phyloP scores from a whole-genome alignment of 2,888 invertebrate genomes.

The Amiota mariae region DNA sequence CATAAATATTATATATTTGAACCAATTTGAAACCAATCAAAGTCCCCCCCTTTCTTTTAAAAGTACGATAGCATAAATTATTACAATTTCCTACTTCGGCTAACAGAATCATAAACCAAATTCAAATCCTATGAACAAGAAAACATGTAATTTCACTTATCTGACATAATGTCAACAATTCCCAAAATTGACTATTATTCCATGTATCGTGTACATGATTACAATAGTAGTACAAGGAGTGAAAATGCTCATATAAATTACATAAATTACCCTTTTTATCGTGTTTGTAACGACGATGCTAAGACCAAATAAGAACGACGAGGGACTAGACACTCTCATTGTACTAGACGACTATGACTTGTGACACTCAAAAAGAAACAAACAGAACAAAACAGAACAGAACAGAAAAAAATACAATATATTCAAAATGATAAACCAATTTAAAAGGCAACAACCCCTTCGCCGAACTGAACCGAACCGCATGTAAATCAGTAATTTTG shows the following conservation, averaged over 20 bases:
- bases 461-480: constrained; percentile 22
- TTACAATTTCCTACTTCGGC: too few relatives aligned
- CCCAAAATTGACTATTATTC: constrained; percentile 42
- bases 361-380: constrained; percentile 10
- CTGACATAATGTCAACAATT: constrained; percentile 63
- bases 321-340: not conserved
- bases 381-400: constrained; percentile 1
- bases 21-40: too few relatives aligned
- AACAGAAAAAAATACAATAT: not conserved
- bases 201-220: constrained; percentile 17
- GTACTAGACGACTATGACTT: constrained; percentile 3
- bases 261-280: constrained; percentile 52
- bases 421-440: constrained; percentile 36
- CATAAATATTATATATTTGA: too few relatives aligned
- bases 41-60: too few relatives aligned
- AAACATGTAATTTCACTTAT: constrained; percentile 66
- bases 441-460: constrained; percentile 31
- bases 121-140: constrained; percentile 46
- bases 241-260: constrained; percentile 65
- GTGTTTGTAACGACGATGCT: constrained; percentile 29
- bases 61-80: too few relatives aligned
- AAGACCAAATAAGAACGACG: not conserved
- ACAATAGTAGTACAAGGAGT: constrained; percentile 39
- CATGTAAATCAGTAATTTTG: constrained; percentile 28
- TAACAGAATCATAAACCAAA: not conserved